Evolutionary conservation across 2,888 invertebrate species (phyloP).

Genomic region (Julus scandinavius): DNA sequence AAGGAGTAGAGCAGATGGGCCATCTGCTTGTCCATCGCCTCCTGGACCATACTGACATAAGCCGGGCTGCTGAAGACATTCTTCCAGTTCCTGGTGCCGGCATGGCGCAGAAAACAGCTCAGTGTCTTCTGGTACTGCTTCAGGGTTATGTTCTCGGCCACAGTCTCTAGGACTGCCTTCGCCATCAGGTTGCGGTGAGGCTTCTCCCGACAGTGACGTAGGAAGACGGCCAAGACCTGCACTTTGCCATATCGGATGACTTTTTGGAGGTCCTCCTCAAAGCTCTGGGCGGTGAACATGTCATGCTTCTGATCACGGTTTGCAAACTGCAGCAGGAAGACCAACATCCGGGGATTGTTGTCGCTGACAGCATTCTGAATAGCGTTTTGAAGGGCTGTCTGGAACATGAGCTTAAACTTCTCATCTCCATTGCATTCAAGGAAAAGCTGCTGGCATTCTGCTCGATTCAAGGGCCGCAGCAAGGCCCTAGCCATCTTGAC

Average conservation of each 20-base stretch:
- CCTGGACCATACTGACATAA: not conserved
- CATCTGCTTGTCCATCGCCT: not conserved
- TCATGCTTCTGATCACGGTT: not conserved
- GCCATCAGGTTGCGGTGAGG: not conserved
- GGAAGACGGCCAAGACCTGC: not conserved
- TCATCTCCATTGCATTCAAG: not conserved
- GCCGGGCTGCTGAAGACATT: not conserved
- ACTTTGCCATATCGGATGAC: not conserved
- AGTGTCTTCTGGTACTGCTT: not conserved
- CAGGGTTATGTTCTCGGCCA: not conserved
- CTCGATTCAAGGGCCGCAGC: not conserved
- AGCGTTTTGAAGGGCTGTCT: not conserved
- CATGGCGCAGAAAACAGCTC: not conserved
- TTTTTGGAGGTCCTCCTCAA: not conserved
- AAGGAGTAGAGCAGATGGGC: not conserved
- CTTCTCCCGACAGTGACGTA: not conserved
- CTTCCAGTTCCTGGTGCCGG: not conserved
- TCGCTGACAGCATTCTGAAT: not conserved
- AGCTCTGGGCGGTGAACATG: not conserved
- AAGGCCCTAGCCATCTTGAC: not conserved
- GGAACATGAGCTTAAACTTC: not conserved
- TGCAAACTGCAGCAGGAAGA: conserved; percentile 17
- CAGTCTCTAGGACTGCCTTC: not conserved
- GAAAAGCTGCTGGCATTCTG: not conserved
- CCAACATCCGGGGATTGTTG: not conserved